These are phyloP conservation scores for Phylloscopus collybita DNA, from an alignment of 2,797 vertebrate species.

Conservation along the genomic window DNA sequence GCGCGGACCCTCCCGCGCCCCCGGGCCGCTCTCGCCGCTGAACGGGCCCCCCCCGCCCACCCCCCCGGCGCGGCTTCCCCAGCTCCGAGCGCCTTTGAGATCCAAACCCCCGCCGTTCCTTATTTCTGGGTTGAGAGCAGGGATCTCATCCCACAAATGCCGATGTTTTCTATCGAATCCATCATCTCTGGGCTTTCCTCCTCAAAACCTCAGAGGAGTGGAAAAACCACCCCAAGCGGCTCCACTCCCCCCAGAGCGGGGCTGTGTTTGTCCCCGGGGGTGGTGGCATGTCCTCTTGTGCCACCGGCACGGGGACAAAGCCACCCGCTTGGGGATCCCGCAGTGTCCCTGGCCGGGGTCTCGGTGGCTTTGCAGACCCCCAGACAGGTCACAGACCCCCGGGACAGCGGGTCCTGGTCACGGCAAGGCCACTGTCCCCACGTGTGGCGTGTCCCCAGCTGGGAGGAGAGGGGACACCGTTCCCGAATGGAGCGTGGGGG, in stretches of 20 bases:
- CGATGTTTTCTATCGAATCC: not conserved
- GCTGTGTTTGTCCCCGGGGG: fast-evolving
- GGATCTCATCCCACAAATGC: not conserved
- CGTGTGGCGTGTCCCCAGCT: not conserved
- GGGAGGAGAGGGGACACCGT: not conserved
- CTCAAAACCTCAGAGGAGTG: not conserved
- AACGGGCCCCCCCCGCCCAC: not conserved
- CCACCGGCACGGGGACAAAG: not conserved
- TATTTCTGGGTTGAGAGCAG: not conserved
- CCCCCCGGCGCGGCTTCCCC: not conserved
- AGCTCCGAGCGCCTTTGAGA: fast-evolving
- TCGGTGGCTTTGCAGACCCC: not conserved
- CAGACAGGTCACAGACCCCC: not conserved
- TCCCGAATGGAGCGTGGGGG: fast-evolving
- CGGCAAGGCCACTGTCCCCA: not conserved
- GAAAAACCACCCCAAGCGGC: fast-evolving
- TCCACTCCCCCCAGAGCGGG: fast-evolving
- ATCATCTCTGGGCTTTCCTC: fast-evolving
- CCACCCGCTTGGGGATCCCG: fast-evolving
- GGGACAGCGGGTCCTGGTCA: not conserved
- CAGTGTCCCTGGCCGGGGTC: fast-evolving
- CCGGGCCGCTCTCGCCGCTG: not conserved
- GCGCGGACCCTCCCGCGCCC: slow-evolving; percentile 8
- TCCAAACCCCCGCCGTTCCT: fast-evolving
- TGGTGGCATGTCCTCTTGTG: fast-evolving